Percentiles rank a stretch among this genome's conserved stretches.
These are phyloP conservation scores for Myotis vivesi DNA, from an alignment of 2,797 vertebrate species.

Conservation along the genomic window DNA sequence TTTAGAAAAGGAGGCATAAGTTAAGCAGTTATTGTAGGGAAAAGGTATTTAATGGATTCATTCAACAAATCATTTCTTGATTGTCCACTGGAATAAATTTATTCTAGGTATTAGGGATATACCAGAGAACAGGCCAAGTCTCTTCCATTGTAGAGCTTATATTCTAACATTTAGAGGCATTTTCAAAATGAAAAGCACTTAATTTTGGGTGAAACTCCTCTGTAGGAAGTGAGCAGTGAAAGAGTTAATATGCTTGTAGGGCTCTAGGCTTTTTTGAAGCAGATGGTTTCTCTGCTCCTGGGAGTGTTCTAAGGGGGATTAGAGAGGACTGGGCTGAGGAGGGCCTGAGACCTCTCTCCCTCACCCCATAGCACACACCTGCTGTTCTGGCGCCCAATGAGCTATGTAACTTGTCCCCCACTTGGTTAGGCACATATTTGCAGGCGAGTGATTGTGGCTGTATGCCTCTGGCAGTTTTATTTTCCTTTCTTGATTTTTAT, in stretches of 20 bases:
- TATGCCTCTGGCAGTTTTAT: conserved; percentile 28
- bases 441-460: not conserved
- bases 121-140: not conserved
- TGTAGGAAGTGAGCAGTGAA: conserved; percentile 48
- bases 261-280: conserved; percentile 55
- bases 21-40: not conserved
- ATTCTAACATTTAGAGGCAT: conserved; percentile 1
- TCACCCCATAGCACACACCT: conserved; percentile 43
- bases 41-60: not conserved
- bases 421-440: conserved; percentile 10
- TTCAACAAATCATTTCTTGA: conserved; percentile 23
- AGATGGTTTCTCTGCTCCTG: conserved; percentile 53
- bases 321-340: conserved; percentile 40
- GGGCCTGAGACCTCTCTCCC: conserved; percentile 14
- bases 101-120: conserved; percentile 9
- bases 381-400: conserved; percentile 47
- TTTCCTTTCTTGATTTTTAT: conserved; percentile 50
- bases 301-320: conserved; percentile 63
- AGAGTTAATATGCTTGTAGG: conserved; percentile 58
- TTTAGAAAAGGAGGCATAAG: conserved; percentile 9
- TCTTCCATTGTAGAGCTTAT: conserved; percentile 3
- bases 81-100: not conserved
- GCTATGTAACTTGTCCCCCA: not conserved
- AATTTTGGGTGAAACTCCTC: not conserved
- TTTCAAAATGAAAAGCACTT: conserved; percentile 13